Evolutionary conservation across 2,113 vertebrate genomes (phyloP).

Genomic region (Channa argus): DNA sequence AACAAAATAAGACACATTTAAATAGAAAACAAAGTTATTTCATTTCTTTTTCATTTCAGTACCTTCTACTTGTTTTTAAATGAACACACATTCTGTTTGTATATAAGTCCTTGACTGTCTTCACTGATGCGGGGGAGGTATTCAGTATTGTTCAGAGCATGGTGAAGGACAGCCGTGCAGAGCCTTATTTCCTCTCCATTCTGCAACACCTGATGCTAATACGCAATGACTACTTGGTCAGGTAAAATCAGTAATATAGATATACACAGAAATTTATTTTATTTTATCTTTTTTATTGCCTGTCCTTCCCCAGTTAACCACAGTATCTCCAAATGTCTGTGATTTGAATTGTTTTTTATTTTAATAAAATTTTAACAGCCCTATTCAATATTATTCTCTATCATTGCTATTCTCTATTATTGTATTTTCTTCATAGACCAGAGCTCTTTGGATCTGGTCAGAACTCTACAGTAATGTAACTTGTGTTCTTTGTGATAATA

Average conservation of each 20-base stretch:
- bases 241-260: conserved; percentile 81
- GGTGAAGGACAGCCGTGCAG: conserved; percentile 91
- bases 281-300: neutral
- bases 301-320: neutral
- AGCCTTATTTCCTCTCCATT: conserved; percentile 94
- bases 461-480: neutral
- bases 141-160: conserved; percentile 90
- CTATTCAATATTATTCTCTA: too few species aligned
- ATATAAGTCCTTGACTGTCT: conserved; percentile 83
- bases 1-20: neutral
- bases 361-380: neutral
- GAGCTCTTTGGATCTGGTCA: neutral
- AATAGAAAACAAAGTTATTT: neutral
- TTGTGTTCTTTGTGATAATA: neutral
- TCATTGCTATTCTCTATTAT: too few species aligned
- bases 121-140: conserved; percentile 93
- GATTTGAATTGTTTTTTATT: neutral
- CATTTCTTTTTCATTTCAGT: conserved; percentile 16
- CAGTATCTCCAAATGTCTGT: neutral
- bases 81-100: conserved; percentile 2
- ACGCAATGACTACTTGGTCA: conserved; percentile 93
- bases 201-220: conserved; percentile 96
- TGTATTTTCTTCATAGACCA: neutral
- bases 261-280: neutral
- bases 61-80: conserved; percentile 14